Conservation (phyloP, 1,140 invertebrate genomes). For the Acromyrmex charruanus region DNA sequence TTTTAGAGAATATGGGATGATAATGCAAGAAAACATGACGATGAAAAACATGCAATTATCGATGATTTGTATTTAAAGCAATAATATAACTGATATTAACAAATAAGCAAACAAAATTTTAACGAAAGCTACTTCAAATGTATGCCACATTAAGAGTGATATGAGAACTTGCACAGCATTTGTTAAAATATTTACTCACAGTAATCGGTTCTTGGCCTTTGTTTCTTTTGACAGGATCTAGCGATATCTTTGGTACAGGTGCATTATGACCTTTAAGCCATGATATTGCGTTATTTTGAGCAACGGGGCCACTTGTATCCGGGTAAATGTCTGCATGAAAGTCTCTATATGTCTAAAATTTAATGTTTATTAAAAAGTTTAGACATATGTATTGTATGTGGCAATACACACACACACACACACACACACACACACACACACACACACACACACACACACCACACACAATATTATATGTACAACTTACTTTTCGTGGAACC, state of each 20-base stretch:
- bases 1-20: neutral
- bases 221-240: slow-evolving; percentile 91
- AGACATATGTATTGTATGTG: neutral
- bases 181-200: slow-evolving; percentile 84
- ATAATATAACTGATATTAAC: slow-evolving; percentile 49
- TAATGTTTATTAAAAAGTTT: slow-evolving; percentile 8
- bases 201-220: slow-evolving; percentile 88
- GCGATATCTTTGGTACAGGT: slow-evolving; percentile 91
- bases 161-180: neutral
- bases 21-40: slow-evolving; percentile 57
- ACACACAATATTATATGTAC: neutral
- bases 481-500: slow-evolving; percentile 94
- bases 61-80: slow-evolving; percentile 15
- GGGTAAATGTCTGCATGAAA: slow-evolving; percentile 97
- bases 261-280: slow-evolving; percentile 93
- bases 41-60: slow-evolving; percentile 68
- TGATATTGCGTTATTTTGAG: slow-evolving; percentile 91
- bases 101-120: slow-evolving; percentile 23
- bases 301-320: slow-evolving; percentile 92
- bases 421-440: no score
- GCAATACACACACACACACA: neutral
- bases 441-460: no score
- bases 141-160: slow-evolving; percentile 13
- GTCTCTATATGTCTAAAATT: slow-evolving; percentile 94
- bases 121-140: slow-evolving; percentile 25